Conservation (phyloP, 2,113 vertebrate species). For the Otolemur garnettii region DNA sequence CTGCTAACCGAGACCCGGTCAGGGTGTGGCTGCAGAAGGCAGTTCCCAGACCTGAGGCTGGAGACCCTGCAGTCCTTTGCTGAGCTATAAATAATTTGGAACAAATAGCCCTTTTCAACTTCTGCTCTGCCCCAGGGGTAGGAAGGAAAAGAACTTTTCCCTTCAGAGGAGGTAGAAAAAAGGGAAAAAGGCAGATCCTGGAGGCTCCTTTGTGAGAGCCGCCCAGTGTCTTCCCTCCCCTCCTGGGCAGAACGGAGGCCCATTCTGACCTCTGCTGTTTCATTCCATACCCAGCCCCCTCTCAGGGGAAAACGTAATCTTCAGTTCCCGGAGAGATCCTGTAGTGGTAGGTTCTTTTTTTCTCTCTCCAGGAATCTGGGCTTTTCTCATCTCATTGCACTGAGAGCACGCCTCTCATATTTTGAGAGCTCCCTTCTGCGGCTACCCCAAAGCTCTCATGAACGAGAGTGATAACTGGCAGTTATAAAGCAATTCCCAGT, state of each 20-base stretch:
- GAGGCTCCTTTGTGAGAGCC: background rate
- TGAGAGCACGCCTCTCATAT: background rate
- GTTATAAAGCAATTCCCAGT: background rate
- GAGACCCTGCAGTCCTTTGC: background rate
- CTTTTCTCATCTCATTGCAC: background rate
- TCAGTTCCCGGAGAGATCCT: background rate
- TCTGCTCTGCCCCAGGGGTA: background rate
- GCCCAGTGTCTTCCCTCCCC: background rate
- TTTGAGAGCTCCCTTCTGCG: background rate
- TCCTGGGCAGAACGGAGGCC: background rate
- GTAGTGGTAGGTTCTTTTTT: background rate
- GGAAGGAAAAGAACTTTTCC: conserved; percentile 19
- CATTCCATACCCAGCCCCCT: background rate
- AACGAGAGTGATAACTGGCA: background rate
- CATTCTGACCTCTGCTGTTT: background rate
- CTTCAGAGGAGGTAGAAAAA: background rate
- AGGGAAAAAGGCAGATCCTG: background rate
- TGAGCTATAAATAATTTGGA: conserved; percentile 47
- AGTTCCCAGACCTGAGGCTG: background rate
- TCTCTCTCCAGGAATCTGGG: background rate
- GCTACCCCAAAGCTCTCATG: background rate
- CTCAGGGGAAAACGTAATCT: background rate
- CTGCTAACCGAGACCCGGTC: background rate
- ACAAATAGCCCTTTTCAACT: conserved; percentile 39
- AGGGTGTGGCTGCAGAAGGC: background rate